Conservation (phyloP, 2,888 invertebrate species). For the Epirrhoe alternata region DNA sequence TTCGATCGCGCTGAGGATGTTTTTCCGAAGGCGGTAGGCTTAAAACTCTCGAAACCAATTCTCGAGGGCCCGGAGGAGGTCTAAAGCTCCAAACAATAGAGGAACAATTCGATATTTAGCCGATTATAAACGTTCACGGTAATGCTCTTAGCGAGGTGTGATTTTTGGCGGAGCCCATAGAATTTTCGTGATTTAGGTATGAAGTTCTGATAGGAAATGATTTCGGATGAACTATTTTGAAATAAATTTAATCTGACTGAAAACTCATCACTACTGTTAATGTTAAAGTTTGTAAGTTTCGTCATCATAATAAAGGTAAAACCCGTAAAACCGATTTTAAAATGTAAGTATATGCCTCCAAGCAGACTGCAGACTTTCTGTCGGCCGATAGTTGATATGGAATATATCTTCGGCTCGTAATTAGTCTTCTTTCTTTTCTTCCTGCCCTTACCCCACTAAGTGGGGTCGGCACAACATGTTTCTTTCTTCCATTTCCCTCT, state of each 20-base stretch:
- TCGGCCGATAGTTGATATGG: no score
- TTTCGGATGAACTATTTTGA: constrained; percentile 25
- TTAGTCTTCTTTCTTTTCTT: no score
- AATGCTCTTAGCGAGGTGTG: constrained; percentile 82
- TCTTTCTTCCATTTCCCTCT: no score
- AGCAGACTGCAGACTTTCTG: no score
- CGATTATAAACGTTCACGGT: constrained; percentile 79
- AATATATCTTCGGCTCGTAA: no score
- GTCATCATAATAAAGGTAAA: no score
- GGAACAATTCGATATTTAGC: constrained; percentile 84
- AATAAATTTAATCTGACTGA: constrained; percentile 23
- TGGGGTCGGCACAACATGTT: no score
- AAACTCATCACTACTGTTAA: neutral
- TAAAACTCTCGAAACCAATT: constrained; percentile 83
- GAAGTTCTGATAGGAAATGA: constrained; percentile 33
- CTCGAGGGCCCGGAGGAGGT: constrained; percentile 71
- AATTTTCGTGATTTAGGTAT: constrained; percentile 43
- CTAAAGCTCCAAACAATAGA: constrained; percentile 80
- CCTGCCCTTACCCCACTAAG: no score
- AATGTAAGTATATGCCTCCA: no score
- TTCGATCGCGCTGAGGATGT: constrained; percentile 52
- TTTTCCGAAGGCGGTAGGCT: constrained; percentile 80
- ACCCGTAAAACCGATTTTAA: no score
- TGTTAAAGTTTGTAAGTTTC: neutral
- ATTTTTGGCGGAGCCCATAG: constrained; percentile 68